Evolutionary conservation across 1,140 invertebrate genomes (phyloP).

Genomic region (Dendroctonus valens): DNA sequence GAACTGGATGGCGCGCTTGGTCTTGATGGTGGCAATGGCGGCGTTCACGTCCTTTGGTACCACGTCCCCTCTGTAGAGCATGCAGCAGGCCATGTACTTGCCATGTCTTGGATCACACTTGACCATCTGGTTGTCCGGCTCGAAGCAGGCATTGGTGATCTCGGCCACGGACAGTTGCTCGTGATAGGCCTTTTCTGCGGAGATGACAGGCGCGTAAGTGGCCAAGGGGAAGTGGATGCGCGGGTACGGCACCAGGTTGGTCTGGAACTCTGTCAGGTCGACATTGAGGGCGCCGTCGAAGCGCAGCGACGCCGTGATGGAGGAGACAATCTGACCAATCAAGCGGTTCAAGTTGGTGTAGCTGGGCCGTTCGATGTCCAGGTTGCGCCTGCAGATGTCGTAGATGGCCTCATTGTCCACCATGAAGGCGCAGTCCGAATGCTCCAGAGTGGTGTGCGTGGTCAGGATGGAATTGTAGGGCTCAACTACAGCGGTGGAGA

Average conservation of each 20-base stretch:
- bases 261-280: slow-evolving; percentile 81
- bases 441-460: slow-evolving; percentile 63
- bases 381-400: slow-evolving; percentile 66
- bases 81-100: slow-evolving; percentile 74
- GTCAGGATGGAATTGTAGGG: slow-evolving; percentile 69
- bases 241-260: slow-evolving; percentile 67
- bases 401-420: slow-evolving; percentile 72
- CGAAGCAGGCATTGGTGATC: slow-evolving; percentile 67
- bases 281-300: slow-evolving; percentile 78
- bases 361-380: slow-evolving; percentile 63
- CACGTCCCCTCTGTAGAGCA: slow-evolving; percentile 68
- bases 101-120: slow-evolving; percentile 66
- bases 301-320: slow-evolving; percentile 72
- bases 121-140: slow-evolving; percentile 67
- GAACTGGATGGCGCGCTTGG: slow-evolving; percentile 66
- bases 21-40: slow-evolving; percentile 80
- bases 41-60: slow-evolving; percentile 64
- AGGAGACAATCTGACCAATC: slow-evolving; percentile 73
- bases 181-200: slow-evolving; percentile 66
- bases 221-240: slow-evolving; percentile 71
- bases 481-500: slow-evolving; percentile 68
- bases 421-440: slow-evolving; percentile 66
- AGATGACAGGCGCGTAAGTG: slow-evolving; percentile 66
- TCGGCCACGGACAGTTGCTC: slow-evolving; percentile 68
- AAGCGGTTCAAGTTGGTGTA: slow-evolving; percentile 66